Percentiles rank a stretch among this genome's conserved stretches.
Evolutionary conservation across 2,113 vertebrate genomes (phyloP).

Genomic region (Phrynosoma platyrhinos): DNA sequence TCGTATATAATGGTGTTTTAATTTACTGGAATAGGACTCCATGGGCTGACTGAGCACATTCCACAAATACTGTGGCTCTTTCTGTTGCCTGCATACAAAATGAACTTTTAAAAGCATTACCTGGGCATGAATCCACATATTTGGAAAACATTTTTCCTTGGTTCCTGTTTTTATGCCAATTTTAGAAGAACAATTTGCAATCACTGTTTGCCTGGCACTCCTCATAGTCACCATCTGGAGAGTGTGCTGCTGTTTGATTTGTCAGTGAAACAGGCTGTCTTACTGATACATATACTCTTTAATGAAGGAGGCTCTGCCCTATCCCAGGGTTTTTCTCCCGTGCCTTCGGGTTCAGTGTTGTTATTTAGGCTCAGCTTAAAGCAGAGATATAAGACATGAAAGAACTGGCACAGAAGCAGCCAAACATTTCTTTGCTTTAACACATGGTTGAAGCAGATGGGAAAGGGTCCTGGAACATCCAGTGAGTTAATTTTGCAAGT

Average conservation of each 20-base stretch:
- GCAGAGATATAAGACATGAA: neutral
- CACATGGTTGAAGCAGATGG: neutral
- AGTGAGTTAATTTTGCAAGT: neutral
- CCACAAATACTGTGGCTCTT: neutral
- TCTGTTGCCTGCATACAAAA: slow-evolving; percentile 6
- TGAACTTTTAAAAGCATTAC: neutral
- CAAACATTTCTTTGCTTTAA: neutral
- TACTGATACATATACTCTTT: neutral
- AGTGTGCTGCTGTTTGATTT: slow-evolving; percentile 2
- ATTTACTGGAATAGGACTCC: neutral
- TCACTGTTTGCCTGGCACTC: neutral
- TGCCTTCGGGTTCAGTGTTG: neutral
- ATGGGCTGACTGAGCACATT: neutral
- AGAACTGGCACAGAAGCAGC: neutral
- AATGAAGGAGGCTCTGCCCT: neutral
- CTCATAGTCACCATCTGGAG: slow-evolving; percentile 8
- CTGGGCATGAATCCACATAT: neutral
- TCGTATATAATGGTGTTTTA: neutral
- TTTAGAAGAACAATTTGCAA: slow-evolving; percentile 7
- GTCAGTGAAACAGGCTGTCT: neutral
- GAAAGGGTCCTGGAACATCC: neutral
- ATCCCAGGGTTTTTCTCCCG: neutral
- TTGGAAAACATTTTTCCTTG: neutral
- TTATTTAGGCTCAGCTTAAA: neutral
- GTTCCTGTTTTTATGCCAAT: slow-evolving; percentile 7